Evolutionary conservation across 2,113 vertebrate genomes (phyloP), one percentile per base, ranked within the genome.

Genomic region (Morone chrysops): DNA sequence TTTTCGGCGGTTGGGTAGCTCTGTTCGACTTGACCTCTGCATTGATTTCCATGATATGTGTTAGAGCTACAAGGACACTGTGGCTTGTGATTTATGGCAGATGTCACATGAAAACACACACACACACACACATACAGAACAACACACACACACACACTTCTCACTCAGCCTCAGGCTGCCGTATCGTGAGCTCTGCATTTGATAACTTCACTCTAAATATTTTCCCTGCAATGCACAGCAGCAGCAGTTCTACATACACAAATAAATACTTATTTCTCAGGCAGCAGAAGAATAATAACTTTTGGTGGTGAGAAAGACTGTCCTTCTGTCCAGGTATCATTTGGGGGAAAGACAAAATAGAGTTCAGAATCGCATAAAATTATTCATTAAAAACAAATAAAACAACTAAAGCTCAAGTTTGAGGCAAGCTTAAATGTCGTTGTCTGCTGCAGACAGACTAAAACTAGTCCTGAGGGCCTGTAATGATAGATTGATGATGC

Each of bases 1-100:
- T 92, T 92, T 93, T 89, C 75, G 60, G 73, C 84, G 76, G 84
- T 71, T 83, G 84, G 76, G 79, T 68, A 65, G 74, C 85, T 85
- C 78, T 85, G 89, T 93, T 91, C 79, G 40, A 87, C 91, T 93
- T 94, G 92, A 94, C 94, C 93, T 88, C 90, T 81, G 90, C 87
- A 94, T 94, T 91, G 93, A 93, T 94, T 92, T 93, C 89, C 84
- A 91, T 93, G 90, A 93, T 94, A 90, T 85, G 85, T 93, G 91
- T 92, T 89, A 85, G 84, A 85, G 88, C 78, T 75, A 80, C 94
- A 94, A 94, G 94, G 93, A 92, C 91, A 91, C 86, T 38, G 70
- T 72, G 63, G 84, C 70, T 73, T 79, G 61, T 92, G 94, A 94
- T 94, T 94, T 91, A 94, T 92, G 90, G 91, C 82, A 84, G 87